Base-by-base conservation (phyloP, 2,888 invertebrate genomes). In the Apomyelois bistriatella region DNA sequence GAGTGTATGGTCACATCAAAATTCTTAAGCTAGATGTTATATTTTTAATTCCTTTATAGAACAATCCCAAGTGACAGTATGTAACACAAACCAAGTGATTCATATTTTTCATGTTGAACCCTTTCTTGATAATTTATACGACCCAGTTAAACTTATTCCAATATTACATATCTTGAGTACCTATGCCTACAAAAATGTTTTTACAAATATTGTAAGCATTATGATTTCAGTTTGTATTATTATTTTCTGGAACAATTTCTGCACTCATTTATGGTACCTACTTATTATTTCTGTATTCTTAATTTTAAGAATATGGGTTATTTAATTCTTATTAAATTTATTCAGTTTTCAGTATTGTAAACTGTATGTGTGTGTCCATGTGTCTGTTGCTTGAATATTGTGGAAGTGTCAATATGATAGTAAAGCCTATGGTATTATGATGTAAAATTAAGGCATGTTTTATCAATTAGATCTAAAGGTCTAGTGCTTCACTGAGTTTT, bases 1-100 rank as follows among this genome's bases (percentile, higher is more conserved):
- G 95, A 95, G 92, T 94, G 95, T 92, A 94, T 94, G 93, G 93
- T 93, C 92, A 90, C 70, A 74, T 76, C 74, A 80, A 80, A 76
- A 79, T 84, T 84, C 71, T 82, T 85, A 68, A 78, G 88, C 88
- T 89, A 89, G 88, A 74, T 71, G 70, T 58, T 79, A 77, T 70
- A 64, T 73, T 78, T 76, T 73, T 72, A 72, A 58, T 65, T 70
- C 70, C 70, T 74, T 69, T 74, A 74, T 71, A 72, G 66, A 72
- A 66, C 67, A 65, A 65, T 72, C 65, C 67, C 61, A 60, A 65
- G 55, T 62, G 64, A 59, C 65, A 60, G 55, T 56, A 57, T 51
- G 55, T 56, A 57, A 48, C 53, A 50, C 43, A 56, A 46, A 43
- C 30, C 35, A 7, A 46, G 30, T 43, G 42, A 9, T 49, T 48